Evolutionary conservation across 1,140 invertebrate genomes (phyloP), one percentile per base, ranked within the genome.

Genomic region (Lasaia peninsularis): DNA sequence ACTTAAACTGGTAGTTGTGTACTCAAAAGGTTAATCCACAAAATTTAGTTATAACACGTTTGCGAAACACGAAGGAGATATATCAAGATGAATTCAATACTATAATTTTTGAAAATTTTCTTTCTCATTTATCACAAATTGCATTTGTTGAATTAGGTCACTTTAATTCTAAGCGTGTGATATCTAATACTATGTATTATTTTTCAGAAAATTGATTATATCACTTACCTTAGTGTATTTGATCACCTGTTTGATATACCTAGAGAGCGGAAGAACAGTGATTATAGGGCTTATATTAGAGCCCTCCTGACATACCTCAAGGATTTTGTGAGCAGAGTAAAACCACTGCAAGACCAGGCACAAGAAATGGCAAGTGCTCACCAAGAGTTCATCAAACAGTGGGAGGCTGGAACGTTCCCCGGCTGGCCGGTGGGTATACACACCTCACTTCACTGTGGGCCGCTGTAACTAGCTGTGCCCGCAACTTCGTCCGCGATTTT

Each of bases 221-320:
- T 99, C 18, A 95, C 94, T 0, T 99, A 99, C 83, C 81, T 99
- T 31, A 94, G 94, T 50, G 95, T 94, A 50, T 99, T 99, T 85
- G 98, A 99, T 85, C 96, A 98, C 80, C 90, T 99, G 2, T 98
- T 96, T 90, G 98, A 99, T 69, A 97, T 99, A 75, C 95, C 97
- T 0, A 96, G 96, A 78, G 98, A 99, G 61, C 93, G 94, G 21
- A 99, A 99, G 84, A 98, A 96, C 78, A 94, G 95, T 14, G 96
- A 98, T 70, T 99, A 99, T 87, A 93, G 94, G 64, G 94, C 94
- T 79, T 99, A 99, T 80, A 86, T 99, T 8, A 91, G 96, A 63
- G 90, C 91, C 1, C 83, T 99, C 3, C 90, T 98, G 53, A 95
- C 96, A 37, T 99, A 99, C 80, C 89, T 99, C 48, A 93, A 94